A percentile compares a stretch with the other conserved stretches of the same genome.
These are phyloP conservation scores for Oreochromis grahami DNA, from an alignment of 2,797 vertebrate genomes.

Conservation along the genomic window DNA sequence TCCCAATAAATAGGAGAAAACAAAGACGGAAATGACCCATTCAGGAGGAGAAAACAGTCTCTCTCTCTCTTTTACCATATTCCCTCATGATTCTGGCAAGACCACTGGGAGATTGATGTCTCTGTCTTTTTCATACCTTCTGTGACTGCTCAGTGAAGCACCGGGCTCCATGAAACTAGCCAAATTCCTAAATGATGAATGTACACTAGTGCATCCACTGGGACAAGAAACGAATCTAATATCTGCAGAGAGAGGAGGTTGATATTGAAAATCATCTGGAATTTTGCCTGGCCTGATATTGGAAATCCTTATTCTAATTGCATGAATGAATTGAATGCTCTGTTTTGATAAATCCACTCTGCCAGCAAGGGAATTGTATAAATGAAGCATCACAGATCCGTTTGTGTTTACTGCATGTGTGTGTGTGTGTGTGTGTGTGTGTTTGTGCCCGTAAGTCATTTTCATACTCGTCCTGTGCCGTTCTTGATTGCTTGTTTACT, in stretches of 20 bases:
- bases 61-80: constrained; percentile 28
- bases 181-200: constrained; percentile 73
- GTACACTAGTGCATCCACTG: constrained; percentile 38
- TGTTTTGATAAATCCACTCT: constrained; percentile 64
- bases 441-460: constrained; percentile 48
- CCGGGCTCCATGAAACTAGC: constrained; percentile 44
- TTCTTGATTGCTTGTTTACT: constrained; percentile 66
- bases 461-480: constrained; percentile 37
- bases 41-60: constrained; percentile 50
- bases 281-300: constrained; percentile 63
- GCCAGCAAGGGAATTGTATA: constrained; percentile 59
- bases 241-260: constrained; percentile 50
- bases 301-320: constrained; percentile 77
- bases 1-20: constrained; percentile 55
- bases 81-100: constrained; percentile 52
- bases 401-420: constrained; percentile 39
- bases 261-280: constrained; percentile 73
- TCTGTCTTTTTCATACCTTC: constrained; percentile 66
- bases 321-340: constrained; percentile 70
- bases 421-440: background rate
- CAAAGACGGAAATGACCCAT: constrained; percentile 55
- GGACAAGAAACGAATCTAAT: constrained; percentile 59
- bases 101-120: constrained; percentile 68
- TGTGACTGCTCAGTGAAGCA: constrained; percentile 61
- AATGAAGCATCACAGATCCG: constrained; percentile 67